Percentiles rank a stretch among this genome's conserved stretches.
Evolutionary conservation across 1,140 invertebrate species (phyloP).

Genomic region (Drosophila nigromelanica): DNA sequence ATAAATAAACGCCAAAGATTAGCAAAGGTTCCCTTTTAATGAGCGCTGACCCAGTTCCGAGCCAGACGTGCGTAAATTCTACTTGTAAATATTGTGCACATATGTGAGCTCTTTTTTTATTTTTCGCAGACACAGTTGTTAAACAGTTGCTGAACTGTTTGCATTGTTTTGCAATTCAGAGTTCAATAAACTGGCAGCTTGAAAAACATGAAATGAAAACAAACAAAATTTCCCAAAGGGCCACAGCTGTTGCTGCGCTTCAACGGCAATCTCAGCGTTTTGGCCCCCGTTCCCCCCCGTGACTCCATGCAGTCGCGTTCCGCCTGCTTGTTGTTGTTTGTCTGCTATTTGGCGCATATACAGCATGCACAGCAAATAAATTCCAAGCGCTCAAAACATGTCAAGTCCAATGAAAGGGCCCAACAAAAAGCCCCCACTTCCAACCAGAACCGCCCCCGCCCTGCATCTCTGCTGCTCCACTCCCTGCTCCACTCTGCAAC

Average conservation of each 20-base stretch:
- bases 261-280: slow-evolving; percentile 56
- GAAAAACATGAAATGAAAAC: slow-evolving; percentile 16
- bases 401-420: slow-evolving; percentile 63
- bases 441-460: neutral
- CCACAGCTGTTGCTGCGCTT: slow-evolving; percentile 70
- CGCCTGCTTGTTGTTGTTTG: slow-evolving; percentile 33
- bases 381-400: slow-evolving; percentile 73
- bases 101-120: slow-evolving; percentile 14
- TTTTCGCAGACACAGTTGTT: slow-evolving; percentile 8
- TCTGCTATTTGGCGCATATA: slow-evolving; percentile 44
- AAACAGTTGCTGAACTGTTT: slow-evolving; percentile 23
- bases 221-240: slow-evolving; percentile 47
- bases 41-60: slow-evolving; percentile 55
- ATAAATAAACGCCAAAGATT: slow-evolving; percentile 55
- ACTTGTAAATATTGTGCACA: slow-evolving; percentile 1
- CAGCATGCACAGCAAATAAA: slow-evolving; percentile 68
- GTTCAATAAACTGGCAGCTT: slow-evolving; percentile 64
- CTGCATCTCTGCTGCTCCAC: slow-evolving; percentile 13
- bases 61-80: neutral
- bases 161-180: slow-evolving; percentile 68
- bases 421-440: slow-evolving; percentile 21
- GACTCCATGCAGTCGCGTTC: slow-evolving; percentile 13
- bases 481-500: slow-evolving; percentile 21
- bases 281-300: slow-evolving; percentile 8
- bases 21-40: slow-evolving; percentile 68